Percentiles rank a stretch among this genome's conserved stretches.
Conservation (phyloP, 2,888 invertebrate genomes). For the Myopa testacea region DNA sequence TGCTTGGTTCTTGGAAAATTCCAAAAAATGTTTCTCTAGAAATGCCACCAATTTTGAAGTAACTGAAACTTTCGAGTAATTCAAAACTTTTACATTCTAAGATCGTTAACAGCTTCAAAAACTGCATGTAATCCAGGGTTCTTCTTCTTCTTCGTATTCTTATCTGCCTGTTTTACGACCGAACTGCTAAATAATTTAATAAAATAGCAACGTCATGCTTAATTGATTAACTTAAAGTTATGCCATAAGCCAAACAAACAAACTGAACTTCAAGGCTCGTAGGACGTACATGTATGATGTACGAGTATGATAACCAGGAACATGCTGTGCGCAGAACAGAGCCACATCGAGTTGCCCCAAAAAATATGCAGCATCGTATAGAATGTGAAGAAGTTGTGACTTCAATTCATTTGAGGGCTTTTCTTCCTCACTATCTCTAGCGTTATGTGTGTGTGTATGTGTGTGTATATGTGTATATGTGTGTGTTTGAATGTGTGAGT, state of each 20-base stretch:
- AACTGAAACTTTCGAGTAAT: too few relatives aligned
- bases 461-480: not conserved
- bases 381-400: not conserved
- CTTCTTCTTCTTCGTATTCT: not conserved
- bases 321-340: not conserved
- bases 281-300: not conserved
- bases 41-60: too few relatives aligned
- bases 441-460: not conserved
- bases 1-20: too few relatives aligned
- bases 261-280: not conserved
- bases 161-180: not conserved
- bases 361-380: conserved; percentile 21
- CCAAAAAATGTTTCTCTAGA: too few relatives aligned
- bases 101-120: too few relatives aligned
- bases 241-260: not conserved
- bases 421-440: not conserved
- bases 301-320: not conserved
- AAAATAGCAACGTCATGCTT: conserved; percentile 13
- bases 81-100: too few relatives aligned
- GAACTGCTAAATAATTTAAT: conserved; percentile 22
- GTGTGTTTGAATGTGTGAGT: not conserved
- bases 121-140: too few relatives aligned
- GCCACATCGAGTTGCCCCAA: not conserved
- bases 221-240: conserved; percentile 27
- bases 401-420: not conserved